These are phyloP conservation scores for Heptascelio sp. DNA, from an alignment of 2,888 invertebrate genomes.

Conservation along the genomic window DNA sequence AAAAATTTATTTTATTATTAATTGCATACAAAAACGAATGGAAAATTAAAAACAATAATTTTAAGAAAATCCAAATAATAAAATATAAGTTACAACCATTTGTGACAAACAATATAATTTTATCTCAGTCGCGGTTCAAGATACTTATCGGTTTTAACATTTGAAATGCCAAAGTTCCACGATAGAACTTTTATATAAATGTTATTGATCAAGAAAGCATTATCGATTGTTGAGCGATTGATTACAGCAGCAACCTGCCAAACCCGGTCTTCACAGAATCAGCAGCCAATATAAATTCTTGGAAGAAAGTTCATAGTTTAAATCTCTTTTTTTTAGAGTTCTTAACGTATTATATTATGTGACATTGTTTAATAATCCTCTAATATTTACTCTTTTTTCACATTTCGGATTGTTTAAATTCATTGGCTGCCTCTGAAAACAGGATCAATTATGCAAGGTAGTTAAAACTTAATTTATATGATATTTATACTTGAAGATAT, in stretches of 20 bases:
- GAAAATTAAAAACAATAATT: too few relatives aligned
- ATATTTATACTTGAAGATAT: too few relatives aligned
- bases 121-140: too few relatives aligned
- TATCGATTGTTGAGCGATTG: conserved; percentile 52
- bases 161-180: conserved; percentile 28
- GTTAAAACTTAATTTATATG: too few relatives aligned
- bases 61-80: too few relatives aligned
- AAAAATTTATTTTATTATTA: too few relatives aligned
- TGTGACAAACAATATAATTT: too few relatives aligned
- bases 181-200: conserved; percentile 44
- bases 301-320: conserved; percentile 53
- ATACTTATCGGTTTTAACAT: too few relatives aligned
- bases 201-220: conserved; percentile 48
- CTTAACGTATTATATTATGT: conserved; percentile 38
- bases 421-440: conserved; percentile 29
- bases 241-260: conserved; percentile 47
- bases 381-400: conserved; percentile 44
- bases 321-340: conserved; percentile 45
- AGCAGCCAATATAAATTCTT: conserved; percentile 64
- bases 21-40: too few relatives aligned
- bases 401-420: conserved; percentile 45
- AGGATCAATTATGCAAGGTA: conserved; percentile 39
- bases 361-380: conserved; percentile 51
- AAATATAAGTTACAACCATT: too few relatives aligned
- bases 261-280: conserved; percentile 50